Evolutionary conservation across 1,140 invertebrate species (phyloP), one percentile per base, ranked within the genome.

Genomic region (Drosophila orena): DNA sequence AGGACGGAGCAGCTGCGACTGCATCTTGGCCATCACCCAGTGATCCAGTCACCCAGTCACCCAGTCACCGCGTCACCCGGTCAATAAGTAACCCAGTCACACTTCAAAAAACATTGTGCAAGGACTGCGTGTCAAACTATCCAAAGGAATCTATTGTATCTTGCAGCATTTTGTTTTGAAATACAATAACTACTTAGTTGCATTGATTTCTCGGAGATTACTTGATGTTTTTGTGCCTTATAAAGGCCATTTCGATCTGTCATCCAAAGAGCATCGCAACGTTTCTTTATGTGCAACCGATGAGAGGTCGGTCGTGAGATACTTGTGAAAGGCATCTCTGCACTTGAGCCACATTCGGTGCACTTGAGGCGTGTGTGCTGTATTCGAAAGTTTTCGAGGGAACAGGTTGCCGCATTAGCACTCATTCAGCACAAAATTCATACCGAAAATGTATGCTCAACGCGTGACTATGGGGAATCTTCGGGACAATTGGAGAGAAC

Each of bases 271-370:
- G 27, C 24, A 12, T n/a, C 22, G 2, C 46, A 27, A n/a, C 4
- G 14, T 64, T 64, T 60, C 20, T 0, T 12, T 3, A 24, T 61
- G 61, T 64, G 58, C 73, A 59, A 24, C 14, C 22, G 57, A 20
- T 53, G 35, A 61, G 35, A 61, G 72, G 70, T 62, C 66, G 42
- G 47, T 43, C 57, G 64, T 62, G 77, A 77, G 46, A 30, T 17
- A 50, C 76, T 70, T 77, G 73, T 77, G 73, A 77, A 77, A 77
- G 73, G 73, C 62, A 77, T 77, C 62, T 85, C 79, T 83, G 81
- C 83, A 86, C 81, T 86, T 85, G 81, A 86, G 70, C 81, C 78
- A 85, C 77, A 85, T 85, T 81, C 50, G 60, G 60, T 85, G 81
- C 81, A 86, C 81, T 85, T 85, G 81, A 85, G 77, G 65, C 60